Percentiles rank a stretch among this genome's conserved stretches.
These are phyloP conservation scores for Drosophila biarmipes DNA, from an alignment of 1,140 invertebrate species.

Conservation along the genomic window DNA sequence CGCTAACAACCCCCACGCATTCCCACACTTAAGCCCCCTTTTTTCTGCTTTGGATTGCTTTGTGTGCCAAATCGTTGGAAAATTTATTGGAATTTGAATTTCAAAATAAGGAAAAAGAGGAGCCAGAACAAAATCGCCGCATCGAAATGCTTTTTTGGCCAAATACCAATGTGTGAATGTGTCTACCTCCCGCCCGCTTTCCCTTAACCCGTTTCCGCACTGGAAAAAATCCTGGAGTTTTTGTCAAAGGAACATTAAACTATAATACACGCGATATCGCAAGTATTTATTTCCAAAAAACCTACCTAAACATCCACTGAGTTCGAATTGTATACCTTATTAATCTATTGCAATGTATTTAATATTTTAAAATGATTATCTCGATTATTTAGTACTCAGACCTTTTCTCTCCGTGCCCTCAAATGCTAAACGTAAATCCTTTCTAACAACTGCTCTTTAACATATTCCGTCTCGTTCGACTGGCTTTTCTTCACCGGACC, in stretches of 20 bases:
- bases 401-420: constrained; percentile 19
- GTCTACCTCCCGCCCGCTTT: neutral
- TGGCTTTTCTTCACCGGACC: neutral
- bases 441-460: constrained; percentile 83
- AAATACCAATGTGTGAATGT: constrained; percentile 74
- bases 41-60: constrained; percentile 47
- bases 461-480: constrained; percentile 49
- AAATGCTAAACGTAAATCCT: constrained; percentile 81
- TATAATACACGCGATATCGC: too few species aligned
- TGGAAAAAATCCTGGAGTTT: neutral
- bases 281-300: too few species aligned
- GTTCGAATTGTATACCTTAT: too few species aligned
- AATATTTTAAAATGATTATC: too few species aligned
- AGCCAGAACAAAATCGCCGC: constrained; percentile 59
- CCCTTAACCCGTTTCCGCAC: constrained; percentile 18
- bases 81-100: constrained; percentile 83
- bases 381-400: neutral
- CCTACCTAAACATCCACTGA: neutral
- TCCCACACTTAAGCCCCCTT: constrained; percentile 17
- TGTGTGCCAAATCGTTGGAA: constrained; percentile 80
- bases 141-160: constrained; percentile 67
- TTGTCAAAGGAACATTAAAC: too few species aligned
- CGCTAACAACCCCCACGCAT: constrained; percentile 35
- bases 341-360: too few species aligned
- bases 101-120: constrained; percentile 58